Evolutionary conservation across 1,140 invertebrate genomes (phyloP), one percentile per base, ranked within the genome.

Genomic region (Microplitis demolitor): DNA sequence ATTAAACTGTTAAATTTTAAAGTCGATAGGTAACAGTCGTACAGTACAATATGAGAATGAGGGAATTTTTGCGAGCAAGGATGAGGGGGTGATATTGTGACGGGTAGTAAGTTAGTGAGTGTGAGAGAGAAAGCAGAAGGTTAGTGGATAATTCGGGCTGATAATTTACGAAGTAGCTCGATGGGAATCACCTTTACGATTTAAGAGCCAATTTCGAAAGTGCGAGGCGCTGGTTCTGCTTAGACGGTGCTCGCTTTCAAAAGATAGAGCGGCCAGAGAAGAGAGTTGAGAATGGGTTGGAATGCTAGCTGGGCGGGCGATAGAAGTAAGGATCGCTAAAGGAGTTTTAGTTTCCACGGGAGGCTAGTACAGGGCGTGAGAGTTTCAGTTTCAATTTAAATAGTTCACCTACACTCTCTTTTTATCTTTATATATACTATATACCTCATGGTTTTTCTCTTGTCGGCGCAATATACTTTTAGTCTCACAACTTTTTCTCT

Each of bases 301-400:
- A 74, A 73, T 74, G 72, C 61, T 58, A 53, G 73, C 39, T 45
- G 39, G 39, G 39, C 39, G 39, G 8, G 39, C 64, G 50, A 64
- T 33, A 58, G 35, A 31, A 71, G 56, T 56, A 72, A 71, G 24
- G 24, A 24, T 24, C 24, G 24, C 24, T 24, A 24, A 24, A 56
- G 62, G 56, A 77, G 72, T 74, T 73, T 69, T 71, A 63, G 60
- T 60, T 24, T 67, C 64, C 39, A 8, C 39, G 39, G 39, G 6
- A 45, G 39, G 39, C 39, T 45, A 45, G 39, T 45, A 11, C 39
- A 45, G 39, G 39, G 39, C 39, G 39, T 45, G 6, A 45, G 69
- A 77, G 76, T 75, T 78, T 83, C 78, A 79, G 79, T 79, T 83
- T 80, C 80, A 82, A 82, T 82, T 83, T 78, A 80, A 82, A 83